Conservation (phyloP, 2,113 vertebrate species). For the Thamnophis sirtalis region DNA sequence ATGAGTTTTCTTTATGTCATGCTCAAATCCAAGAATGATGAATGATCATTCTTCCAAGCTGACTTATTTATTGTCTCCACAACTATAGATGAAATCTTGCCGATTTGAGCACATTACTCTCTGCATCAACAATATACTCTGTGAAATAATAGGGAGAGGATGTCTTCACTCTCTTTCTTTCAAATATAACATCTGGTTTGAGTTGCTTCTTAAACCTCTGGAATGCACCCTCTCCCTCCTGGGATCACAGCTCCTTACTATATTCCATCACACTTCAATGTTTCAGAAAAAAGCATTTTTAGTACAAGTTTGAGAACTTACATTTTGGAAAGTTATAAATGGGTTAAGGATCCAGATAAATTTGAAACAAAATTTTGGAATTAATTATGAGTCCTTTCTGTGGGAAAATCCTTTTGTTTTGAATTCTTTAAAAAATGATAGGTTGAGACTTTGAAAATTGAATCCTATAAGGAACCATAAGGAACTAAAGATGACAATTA, state of each 20-base stretch:
- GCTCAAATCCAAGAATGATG: not conserved
- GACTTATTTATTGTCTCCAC: not conserved
- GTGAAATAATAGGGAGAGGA: too few species aligned
- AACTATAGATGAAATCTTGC: not conserved
- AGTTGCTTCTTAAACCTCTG: not conserved
- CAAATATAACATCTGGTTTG: not conserved
- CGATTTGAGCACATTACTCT: not conserved
- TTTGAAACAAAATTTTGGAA: not conserved
- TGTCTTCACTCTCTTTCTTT: not conserved
- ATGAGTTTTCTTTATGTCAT: not conserved
- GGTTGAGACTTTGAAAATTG: not conserved
- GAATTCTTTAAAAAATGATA: not conserved
- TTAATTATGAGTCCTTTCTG: not conserved
- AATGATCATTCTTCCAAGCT: not conserved
- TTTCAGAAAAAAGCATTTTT: not conserved
- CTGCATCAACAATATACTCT: too few species aligned
- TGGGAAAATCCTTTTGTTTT: not conserved
- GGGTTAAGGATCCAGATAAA: not conserved
- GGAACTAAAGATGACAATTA: not conserved
- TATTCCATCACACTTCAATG: not conserved
- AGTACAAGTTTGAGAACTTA: not conserved
- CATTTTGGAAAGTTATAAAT: not conserved
- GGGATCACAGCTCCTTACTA: not conserved
- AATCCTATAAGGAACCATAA: not conserved
- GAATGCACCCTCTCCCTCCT: not conserved